Conservation (phyloP, 2,797 vertebrate genomes). For the Acanthurus leucopareius region DNA sequence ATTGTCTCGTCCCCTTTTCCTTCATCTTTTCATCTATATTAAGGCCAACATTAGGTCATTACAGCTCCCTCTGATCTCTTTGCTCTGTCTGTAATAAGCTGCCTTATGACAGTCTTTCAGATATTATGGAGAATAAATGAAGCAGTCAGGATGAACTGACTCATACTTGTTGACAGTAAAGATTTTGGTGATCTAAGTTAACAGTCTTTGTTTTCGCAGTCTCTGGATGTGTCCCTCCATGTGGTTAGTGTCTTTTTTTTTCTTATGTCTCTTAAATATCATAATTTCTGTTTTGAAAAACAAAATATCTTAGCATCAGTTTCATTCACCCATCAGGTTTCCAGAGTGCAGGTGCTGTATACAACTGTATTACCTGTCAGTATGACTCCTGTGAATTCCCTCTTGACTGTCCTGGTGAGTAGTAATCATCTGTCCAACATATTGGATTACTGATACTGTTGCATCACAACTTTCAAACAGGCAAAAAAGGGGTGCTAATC, state of each 20-base stretch:
- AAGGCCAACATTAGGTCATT: constrained; percentile 66
- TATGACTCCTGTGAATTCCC: constrained; percentile 83
- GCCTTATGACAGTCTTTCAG: constrained; percentile 56
- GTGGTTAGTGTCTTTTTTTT: constrained; percentile 82
- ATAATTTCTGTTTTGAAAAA: constrained; percentile 1
- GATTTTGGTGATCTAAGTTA: not conserved
- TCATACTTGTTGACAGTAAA: constrained; percentile 13
- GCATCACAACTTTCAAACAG: constrained; percentile 55
- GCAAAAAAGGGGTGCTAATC: constrained; percentile 55
- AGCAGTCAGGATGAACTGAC: constrained; percentile 34
- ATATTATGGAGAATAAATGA: constrained; percentile 38
- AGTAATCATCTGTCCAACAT: constrained; percentile 28
- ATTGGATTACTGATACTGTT: constrained; percentile 40
- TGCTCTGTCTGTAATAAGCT: constrained; percentile 58
- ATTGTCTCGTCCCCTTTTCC: constrained; percentile 53
- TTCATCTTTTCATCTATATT: constrained; percentile 71
- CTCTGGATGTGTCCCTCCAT: constrained; percentile 87
- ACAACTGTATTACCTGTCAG: constrained; percentile 81
- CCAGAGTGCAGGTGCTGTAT: constrained; percentile 73
- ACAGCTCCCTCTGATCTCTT: constrained; percentile 69
- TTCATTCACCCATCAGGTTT: constrained; percentile 73
- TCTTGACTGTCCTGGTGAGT: constrained; percentile 86
- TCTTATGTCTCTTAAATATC: not conserved
- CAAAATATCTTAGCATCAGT: not conserved
- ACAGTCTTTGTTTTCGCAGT: constrained; percentile 74